Base-by-base conservation (phyloP, 2,113 vertebrate genomes). In the Orthonyx spaldingii region DNA sequence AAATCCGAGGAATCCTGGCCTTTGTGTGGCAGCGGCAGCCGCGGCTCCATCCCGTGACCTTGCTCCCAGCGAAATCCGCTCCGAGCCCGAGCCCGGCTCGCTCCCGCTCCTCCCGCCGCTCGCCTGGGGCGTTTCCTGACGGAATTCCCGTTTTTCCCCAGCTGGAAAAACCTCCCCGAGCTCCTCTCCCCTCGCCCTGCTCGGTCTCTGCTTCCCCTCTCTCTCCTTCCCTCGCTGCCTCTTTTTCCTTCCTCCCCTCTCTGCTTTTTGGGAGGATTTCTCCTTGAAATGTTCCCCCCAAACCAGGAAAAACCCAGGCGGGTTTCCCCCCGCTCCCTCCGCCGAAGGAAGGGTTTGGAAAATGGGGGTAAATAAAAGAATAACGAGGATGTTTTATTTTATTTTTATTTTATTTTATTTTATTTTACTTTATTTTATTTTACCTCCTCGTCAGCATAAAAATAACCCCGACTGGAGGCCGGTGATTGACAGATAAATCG, bases 401-500 rank as follows among this genome's bases (percentile, higher is more conserved):
- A n/a, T n/a, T n/a, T n/a, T n/a, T n/a, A n/a, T n/a, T n/a, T n/a
- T n/a, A n/a, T n/a, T n/a, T n/a, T n/a, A n/a, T n/a, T n/a, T n/a
- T n/a, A n/a, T n/a, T n/a, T n/a, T n/a, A n/a, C n/a, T n/a, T n/a
- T n/a, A n/a, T n/a, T n/a, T n/a, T n/a, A n/a, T 79, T 49, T 65
- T 50, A 17, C 26, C 66, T 11, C 32, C 27, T 84, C 56, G 65
- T 82, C 63, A 66, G 91, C 96, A 32, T 66, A 76, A 91, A 96
- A 94, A 76, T 69, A 46, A 59, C 94, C 94, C 76, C 95, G 93
- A 94, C 46, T 78, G 90, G 97, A 97, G 96, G 78, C 87, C 59
- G 95, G 94, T 96, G 97, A 97, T 92, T 98, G 97, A 97, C 97
- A 97, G 97, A 95, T 95, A 95, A 98, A 96, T 57, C 52, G 83